Evolutionary conservation across 2,888 invertebrate species (phyloP), one percentile per base, ranked within the genome.

Genomic region (Nemapogon koenigi): DNA sequence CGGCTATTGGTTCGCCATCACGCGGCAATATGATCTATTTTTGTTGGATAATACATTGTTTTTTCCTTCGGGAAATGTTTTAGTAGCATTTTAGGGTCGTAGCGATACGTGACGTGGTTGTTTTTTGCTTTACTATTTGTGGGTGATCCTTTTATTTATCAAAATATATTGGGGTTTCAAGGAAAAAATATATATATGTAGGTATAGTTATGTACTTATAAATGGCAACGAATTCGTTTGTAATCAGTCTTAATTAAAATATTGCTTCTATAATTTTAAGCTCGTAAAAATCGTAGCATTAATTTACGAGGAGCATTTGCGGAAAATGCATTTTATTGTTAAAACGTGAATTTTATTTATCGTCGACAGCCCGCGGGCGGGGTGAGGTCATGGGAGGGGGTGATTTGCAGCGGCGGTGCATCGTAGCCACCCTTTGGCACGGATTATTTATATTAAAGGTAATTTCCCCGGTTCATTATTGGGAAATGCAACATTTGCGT

Each of bases 311-410:
- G 59, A 72, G 72, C 76, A 76, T 78, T 78, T 76, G 76, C 75
- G 76, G 78, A 76, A 78, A 76, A 78, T 76, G 75, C 76, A 78
- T 76, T 78, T 78, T 78, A 78, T 78, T 78, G 76, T 76, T 78
- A 76, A 78, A 76, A 76, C 76, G 76, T 76, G 76, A 78, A 78
- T 76, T 78, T 78, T 78, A 76, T 76, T 76, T 78, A 78, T 76
- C 62, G 73, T 58, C 70, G 72, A 76, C 76, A 71, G 67, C 59
- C 61, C 59, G 61, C 62, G 67, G 63, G 57, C 51, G 57, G 51
- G 51, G 48, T 49, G 47, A 43, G 42, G 62, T 59, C 62, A 59
- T 50, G 44, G 49, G 48, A 38, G 63, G 57, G 64, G 65, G 61
- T 72, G 76, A 76, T 78, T 76, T 78, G 76, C 75, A 66, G 71